Evolutionary conservation across 2,888 invertebrate genomes (phyloP), one percentile per base, ranked within the genome.

Genomic region (Pristionchus entomophagus): DNA sequence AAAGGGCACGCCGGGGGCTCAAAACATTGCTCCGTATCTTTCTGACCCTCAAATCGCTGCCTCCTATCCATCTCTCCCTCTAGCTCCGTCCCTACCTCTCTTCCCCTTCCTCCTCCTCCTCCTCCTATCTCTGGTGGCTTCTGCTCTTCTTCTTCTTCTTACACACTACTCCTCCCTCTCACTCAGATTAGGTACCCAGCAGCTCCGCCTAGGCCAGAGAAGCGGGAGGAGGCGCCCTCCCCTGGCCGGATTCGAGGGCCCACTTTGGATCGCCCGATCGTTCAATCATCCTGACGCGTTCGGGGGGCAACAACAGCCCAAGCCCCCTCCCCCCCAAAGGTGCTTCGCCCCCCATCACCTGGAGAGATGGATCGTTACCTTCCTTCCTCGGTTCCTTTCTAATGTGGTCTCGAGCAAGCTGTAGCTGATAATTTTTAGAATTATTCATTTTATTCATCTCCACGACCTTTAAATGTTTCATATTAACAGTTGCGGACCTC

Each of bases 171-270:
- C 35, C 65, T n/a, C 45, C 65, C 35, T 73, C 26, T 26, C 5
- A 10, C 69, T 35, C 73, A 41, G 73, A 73, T 73, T 73, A 41
- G 73, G 73, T 73, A 73, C 73, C 73, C n/a, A n/a, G n/a, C n/a
- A n/a, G n/a, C n/a, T 62, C 62, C 59, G 45, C 45, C 32, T 26
- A 62, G 4, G 73, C n/a, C 41, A 73, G 73, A 73, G 73, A 1
- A 26, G 59, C 6, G 65, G 8, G 26, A 22, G 65, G 35, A 5
- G 65, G 19, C 14, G 45, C n/a, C n/a, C n/a, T n/a, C n/a, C n/a
- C n/a, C n/a, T n/a, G n/a, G n/a, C n/a, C n/a, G n/a, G n/a, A n/a
- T n/a, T n/a, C 45, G 45, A 22, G 22, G 22, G 41, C 73, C 73
- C 41, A 41, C 73, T 73, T 41, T 41, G 73, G 41, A 6, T 17